Conservation (phyloP, 2,113 vertebrate species). For the Tragelaphus strepsiceros region DNA sequence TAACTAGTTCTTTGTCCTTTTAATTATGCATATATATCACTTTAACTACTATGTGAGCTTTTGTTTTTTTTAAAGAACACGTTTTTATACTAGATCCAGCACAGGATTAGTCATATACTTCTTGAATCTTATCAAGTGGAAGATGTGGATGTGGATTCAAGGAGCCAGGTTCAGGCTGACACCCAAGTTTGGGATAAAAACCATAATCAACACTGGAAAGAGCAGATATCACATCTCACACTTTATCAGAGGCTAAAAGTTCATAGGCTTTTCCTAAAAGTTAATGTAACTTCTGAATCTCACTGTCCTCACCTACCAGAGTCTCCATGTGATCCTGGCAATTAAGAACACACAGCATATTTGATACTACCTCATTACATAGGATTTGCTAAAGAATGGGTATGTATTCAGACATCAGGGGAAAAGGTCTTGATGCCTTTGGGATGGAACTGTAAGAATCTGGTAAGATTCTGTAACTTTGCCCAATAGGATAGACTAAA, state of each 20-base stretch:
- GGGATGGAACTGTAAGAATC: not conserved
- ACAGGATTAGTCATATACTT: not conserved
- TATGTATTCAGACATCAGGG: not conserved
- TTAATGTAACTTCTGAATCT: not conserved
- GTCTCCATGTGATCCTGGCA: not conserved
- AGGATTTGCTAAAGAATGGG: not conserved
- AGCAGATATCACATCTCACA: not conserved
- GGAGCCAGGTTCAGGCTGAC: not conserved
- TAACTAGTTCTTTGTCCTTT: not conserved
- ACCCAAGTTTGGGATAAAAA: not conserved
- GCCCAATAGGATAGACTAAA: not conserved
- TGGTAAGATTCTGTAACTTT: not conserved
- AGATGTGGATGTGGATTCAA: not conserved
- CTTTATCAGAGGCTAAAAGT: not conserved
- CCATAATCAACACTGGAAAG: not conserved
- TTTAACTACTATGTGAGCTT: not conserved
- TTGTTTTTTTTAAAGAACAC: not conserved
- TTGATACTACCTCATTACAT: not conserved
- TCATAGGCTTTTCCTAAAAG: not conserved
- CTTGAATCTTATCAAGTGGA: not conserved
- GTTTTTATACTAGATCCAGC: not conserved
- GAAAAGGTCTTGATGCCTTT: not conserved
- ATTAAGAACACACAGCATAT: conserved; percentile 1
- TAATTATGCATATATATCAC: not conserved
- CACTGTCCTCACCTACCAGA: not conserved